A percentile compares a stretch with the other conserved stretches of the same genome.
phyloP scores from a whole-genome alignment of 2,888 invertebrate species.

The Nudaria mundana region DNA sequence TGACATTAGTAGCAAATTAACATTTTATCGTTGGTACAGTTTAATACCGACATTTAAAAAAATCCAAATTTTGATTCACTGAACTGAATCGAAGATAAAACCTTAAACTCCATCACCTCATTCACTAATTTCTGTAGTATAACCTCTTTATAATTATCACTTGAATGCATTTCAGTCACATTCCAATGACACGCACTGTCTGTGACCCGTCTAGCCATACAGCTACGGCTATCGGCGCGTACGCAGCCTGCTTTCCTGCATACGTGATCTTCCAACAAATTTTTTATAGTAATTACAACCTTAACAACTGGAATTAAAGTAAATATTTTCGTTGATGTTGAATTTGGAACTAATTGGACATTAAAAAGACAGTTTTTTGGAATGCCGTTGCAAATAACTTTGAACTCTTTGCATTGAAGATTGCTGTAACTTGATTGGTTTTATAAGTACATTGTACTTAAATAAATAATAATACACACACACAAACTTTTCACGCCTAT shows the following conservation, averaged over 20 bases:
- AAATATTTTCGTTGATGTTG: slow-evolving; percentile 11
- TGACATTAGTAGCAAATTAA: too few relatives aligned
- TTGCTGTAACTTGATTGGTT: too few relatives aligned
- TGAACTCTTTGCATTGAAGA: too few relatives aligned
- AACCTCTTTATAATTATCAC: not conserved
- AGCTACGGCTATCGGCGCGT: slow-evolving; percentile 49
- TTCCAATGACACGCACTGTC: slow-evolving; percentile 46
- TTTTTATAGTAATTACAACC: slow-evolving; percentile 18
- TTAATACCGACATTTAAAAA: too few relatives aligned
- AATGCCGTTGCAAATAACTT: not conserved
- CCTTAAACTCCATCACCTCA: too few relatives aligned
- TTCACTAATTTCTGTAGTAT: too few relatives aligned
- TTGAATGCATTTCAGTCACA: slow-evolving; percentile 14
- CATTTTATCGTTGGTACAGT: too few relatives aligned
- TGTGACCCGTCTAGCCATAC: slow-evolving; percentile 63
- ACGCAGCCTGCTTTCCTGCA: slow-evolving; percentile 51
- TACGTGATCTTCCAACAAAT: slow-evolving; percentile 10
- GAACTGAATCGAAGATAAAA: too few relatives aligned
- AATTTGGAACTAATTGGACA: slow-evolving; percentile 23
- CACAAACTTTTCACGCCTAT: too few relatives aligned
- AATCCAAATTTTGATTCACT: too few relatives aligned
- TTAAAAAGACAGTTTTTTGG: slow-evolving; percentile 2
- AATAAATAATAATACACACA: too few relatives aligned
- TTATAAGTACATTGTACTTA: too few relatives aligned
- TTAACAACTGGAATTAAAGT: slow-evolving; percentile 5